Evolutionary conservation across 2,113 vertebrate genomes (phyloP).

Genomic region (Psilopsiagon aymara): DNA sequence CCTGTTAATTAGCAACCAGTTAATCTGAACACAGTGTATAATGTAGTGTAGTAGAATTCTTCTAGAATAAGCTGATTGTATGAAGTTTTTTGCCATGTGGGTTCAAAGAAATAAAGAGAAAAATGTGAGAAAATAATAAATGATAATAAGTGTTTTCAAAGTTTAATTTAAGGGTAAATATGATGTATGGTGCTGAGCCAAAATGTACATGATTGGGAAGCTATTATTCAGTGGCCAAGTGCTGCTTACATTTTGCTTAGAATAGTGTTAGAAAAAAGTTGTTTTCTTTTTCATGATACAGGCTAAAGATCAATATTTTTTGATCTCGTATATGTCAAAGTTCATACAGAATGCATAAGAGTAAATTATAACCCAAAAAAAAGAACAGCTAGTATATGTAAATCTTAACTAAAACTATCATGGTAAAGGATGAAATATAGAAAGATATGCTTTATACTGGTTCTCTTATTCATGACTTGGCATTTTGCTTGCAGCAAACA

Average conservation of each 20-base stretch:
- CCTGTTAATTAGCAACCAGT: not conserved
- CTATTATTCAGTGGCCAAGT: not conserved
- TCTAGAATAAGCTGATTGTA: not conserved
- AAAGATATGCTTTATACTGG: not conserved
- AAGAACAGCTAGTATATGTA: not conserved
- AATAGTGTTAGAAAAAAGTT: not conserved
- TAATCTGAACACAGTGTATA: not conserved
- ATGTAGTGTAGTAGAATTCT: not conserved
- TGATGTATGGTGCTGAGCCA: not conserved
- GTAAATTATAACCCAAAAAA: not conserved
- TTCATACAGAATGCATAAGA: not conserved
- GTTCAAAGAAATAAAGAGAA: not conserved
- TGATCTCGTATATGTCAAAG: not conserved
- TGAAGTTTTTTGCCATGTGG: not conserved
- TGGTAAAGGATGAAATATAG: not conserved
- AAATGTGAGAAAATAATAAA: not conserved
- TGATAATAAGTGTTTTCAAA: not conserved
- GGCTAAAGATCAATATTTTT: not conserved
- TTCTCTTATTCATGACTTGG: not conserved
- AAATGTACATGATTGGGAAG: not conserved
- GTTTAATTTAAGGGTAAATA: not conserved
- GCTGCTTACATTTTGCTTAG: not conserved
- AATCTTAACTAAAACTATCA: not conserved
- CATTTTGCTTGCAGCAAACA: not conserved
- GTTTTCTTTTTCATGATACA: accelerated